phyloP scores from a whole-genome alignment of 2,888 invertebrate genomes.

The Eupithecia insigniata region DNA sequence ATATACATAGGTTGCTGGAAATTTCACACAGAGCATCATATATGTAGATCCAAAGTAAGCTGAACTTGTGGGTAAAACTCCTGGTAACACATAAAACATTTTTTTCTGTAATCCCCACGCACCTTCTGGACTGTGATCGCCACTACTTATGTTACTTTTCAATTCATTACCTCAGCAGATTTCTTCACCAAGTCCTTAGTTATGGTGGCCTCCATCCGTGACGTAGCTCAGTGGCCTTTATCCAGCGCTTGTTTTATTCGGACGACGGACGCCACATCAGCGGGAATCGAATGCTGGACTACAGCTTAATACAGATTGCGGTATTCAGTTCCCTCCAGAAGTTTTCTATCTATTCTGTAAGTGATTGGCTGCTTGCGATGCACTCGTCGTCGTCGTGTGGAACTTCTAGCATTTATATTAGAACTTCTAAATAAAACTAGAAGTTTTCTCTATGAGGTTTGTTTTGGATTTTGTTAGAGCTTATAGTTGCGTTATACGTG shows the following conservation, averaged over 20 bases:
- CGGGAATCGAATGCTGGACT: conserved; percentile 27
- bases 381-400: conserved; percentile 8
- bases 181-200: conserved; percentile 14
- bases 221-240: conserved; percentile 28
- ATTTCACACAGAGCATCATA: too few relatives aligned
- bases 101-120: too few relatives aligned
- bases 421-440: background rate
- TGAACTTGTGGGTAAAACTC: too few relatives aligned
- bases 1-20: too few relatives aligned
- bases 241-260: conserved; percentile 32
- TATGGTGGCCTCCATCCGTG: background rate
- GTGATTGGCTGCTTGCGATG: conserved; percentile 25
- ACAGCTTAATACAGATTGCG: conserved; percentile 1
- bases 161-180: background rate
- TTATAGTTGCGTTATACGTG: background rate
- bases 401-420: background rate
- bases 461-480: background rate
- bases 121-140: too few relatives aligned
- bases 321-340: background rate
- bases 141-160: background rate
- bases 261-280: conserved; percentile 29
- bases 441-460: background rate
- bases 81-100: too few relatives aligned
- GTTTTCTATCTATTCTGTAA: conserved; percentile 15
- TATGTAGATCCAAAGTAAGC: too few relatives aligned